phyloP scores from a whole-genome alignment of 2,797 vertebrate species.

The Clarias laeviceps region DNA sequence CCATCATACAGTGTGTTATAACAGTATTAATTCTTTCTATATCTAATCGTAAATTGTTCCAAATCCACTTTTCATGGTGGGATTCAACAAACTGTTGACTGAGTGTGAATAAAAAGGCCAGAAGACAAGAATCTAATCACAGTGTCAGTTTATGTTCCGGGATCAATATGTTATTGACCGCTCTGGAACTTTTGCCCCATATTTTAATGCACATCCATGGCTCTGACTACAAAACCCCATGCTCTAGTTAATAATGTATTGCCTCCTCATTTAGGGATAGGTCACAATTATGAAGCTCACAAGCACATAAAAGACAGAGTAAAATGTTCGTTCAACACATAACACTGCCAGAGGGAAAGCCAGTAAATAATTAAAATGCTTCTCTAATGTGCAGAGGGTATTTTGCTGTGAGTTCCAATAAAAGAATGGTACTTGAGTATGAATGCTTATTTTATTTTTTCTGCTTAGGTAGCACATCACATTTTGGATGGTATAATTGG shows the following conservation, averaged over 20 bases:
- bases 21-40: neutral
- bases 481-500: neutral
- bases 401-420: slow-evolving; percentile 32
- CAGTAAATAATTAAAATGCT: slow-evolving; percentile 39
- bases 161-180: slow-evolving; percentile 38
- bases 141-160: slow-evolving; percentile 33
- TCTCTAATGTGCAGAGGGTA: slow-evolving; percentile 11
- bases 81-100: slow-evolving; percentile 22
- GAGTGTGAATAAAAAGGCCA: slow-evolving; percentile 25
- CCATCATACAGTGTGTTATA: neutral
- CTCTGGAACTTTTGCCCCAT: slow-evolving; percentile 9
- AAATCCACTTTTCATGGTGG: slow-evolving; percentile 20
- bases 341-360: slow-evolving; percentile 29
- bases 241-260: slow-evolving; percentile 40
- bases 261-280: slow-evolving; percentile 39
- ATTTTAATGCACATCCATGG: slow-evolving; percentile 17
- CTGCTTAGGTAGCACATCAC: neutral
- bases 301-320: slow-evolving; percentile 29
- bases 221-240: slow-evolving; percentile 23
- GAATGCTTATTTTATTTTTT: neutral
- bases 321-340: slow-evolving; percentile 35
- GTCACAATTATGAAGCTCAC: slow-evolving; percentile 35
- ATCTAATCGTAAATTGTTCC: slow-evolving; percentile 9
- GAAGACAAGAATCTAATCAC: slow-evolving; percentile 41
- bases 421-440: slow-evolving; percentile 4